Evolutionary conservation across 2,888 invertebrate genomes (phyloP).

Genomic region (Conchocele bisecta): DNA sequence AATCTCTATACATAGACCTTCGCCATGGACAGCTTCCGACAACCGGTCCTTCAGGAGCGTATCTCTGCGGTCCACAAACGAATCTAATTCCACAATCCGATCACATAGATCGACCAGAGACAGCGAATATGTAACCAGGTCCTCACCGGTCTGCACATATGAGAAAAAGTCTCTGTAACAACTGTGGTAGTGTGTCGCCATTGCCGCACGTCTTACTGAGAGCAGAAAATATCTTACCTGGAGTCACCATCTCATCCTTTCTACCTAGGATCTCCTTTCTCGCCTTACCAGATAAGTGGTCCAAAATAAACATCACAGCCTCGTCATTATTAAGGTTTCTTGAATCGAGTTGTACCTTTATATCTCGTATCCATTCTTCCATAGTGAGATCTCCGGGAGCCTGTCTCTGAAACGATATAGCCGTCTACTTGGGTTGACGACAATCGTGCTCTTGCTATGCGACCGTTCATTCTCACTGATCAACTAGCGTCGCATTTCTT

Average conservation of each 20-base stretch:
- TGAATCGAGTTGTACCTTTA: background rate
- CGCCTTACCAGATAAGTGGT: conserved; percentile 1
- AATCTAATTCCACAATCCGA: background rate
- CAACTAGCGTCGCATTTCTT: background rate
- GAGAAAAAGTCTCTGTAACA: conserved; percentile 1
- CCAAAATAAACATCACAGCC: background rate
- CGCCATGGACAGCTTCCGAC: background rate
- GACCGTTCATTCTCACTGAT: background rate
- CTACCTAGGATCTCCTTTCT: background rate
- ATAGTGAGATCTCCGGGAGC: background rate
- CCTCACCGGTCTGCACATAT: too few relatives aligned
- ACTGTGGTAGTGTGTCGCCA: conserved; percentile 5
- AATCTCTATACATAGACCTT: background rate
- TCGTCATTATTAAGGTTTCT: background rate
- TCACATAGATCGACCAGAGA: background rate
- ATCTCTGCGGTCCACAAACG: background rate
- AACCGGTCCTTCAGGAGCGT: background rate
- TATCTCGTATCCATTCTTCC: background rate
- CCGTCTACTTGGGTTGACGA: background rate
- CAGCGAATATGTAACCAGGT: background rate
- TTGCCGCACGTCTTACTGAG: background rate
- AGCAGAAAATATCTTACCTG: background rate
- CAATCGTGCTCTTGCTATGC: background rate
- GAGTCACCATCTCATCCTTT: background rate
- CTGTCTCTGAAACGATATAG: background rate